These are phyloP conservation scores for Volucella inanis DNA, from an alignment of 2,888 invertebrate genomes.

Conservation along the genomic window DNA sequence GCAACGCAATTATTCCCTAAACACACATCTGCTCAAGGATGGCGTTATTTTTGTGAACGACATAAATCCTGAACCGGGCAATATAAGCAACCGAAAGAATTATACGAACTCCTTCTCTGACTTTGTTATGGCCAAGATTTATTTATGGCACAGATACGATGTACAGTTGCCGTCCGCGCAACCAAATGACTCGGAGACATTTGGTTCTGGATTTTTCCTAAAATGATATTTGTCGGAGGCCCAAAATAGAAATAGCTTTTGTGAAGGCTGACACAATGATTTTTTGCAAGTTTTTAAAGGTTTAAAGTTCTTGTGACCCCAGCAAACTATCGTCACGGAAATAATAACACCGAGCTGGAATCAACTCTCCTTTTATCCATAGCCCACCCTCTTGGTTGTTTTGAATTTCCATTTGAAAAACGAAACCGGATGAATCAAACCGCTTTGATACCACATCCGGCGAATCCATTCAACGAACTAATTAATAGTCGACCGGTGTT, in stretches of 20 bases:
- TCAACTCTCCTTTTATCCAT: too few species aligned
- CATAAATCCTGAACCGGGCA: constrained; percentile 50
- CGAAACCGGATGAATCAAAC: constrained; percentile 37
- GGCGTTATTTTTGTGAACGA: constrained; percentile 31
- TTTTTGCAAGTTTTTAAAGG: too few species aligned
- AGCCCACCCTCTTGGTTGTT: background rate
- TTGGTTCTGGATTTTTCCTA: background rate
- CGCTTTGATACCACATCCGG: constrained; percentile 40
- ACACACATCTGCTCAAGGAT: constrained; percentile 13
- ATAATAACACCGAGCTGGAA: too few species aligned
- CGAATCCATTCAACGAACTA: constrained; percentile 18
- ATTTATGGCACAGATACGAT: constrained; percentile 35
- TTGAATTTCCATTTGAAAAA: constrained; percentile 11
- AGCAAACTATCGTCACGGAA: too few species aligned
- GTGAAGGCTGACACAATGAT: too few species aligned
- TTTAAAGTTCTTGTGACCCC: too few species aligned
- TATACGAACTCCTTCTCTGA: constrained; percentile 42
- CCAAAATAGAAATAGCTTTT: background rate
- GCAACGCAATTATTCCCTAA: constrained; percentile 8
- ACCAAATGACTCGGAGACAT: background rate
- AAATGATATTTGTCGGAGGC: background rate
- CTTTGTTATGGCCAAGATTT: constrained; percentile 51
- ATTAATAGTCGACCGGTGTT: constrained; percentile 37
- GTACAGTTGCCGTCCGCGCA: background rate
- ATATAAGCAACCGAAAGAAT: constrained; percentile 63